Percentiles rank a stretch among this genome's conserved stretches.
Conservation (phyloP, 2,113 vertebrate genomes). For the Podarcis cretensis region DNA sequence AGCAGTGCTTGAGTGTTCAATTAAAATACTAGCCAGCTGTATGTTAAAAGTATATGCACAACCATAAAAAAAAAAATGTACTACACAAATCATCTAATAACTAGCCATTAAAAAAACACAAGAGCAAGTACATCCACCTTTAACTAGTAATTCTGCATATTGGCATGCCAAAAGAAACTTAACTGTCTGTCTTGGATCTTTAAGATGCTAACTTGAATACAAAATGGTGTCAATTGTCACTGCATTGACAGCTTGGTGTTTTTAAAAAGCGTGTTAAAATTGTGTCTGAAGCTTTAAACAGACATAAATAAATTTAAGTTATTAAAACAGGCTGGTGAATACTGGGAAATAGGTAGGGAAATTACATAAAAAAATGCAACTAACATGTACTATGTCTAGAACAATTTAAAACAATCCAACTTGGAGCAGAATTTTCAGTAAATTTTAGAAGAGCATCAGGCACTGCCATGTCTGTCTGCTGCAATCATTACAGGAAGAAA, state of each 20-base stretch:
- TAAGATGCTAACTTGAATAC: slow-evolving; percentile 28
- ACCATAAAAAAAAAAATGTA: slow-evolving; percentile 42
- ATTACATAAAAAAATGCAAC: slow-evolving; percentile 6
- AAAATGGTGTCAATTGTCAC: slow-evolving; percentile 22
- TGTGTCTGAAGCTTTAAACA: slow-evolving; percentile 37
- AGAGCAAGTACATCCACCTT: slow-evolving; percentile 48
- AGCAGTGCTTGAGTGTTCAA: slow-evolving; percentile 12
- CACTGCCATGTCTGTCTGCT: slow-evolving; percentile 35
- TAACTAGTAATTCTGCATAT: slow-evolving; percentile 16
- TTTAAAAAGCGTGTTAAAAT: slow-evolving; percentile 47
- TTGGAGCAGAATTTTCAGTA: slow-evolving; percentile 7
- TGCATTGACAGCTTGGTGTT: slow-evolving; percentile 29
- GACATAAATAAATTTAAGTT: slow-evolving; percentile 61
- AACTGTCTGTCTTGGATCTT: neutral
- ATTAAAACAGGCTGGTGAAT: slow-evolving; percentile 46
- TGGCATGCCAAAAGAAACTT: slow-evolving; percentile 26
- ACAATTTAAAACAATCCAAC: slow-evolving; percentile 24
- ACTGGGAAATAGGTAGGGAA: slow-evolving; percentile 2
- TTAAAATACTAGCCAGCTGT: slow-evolving; percentile 47
- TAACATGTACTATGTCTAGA: slow-evolving; percentile 21
- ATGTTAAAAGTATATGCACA: slow-evolving; percentile 39
- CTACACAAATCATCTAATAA: slow-evolving; percentile 58
- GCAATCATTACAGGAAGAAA: slow-evolving; percentile 29
- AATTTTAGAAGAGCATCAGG: slow-evolving; percentile 34
- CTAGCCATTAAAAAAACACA: slow-evolving; percentile 44